A percentile compares a stretch with the other conserved stretches of the same genome.
phyloP scores from a whole-genome alignment of 2,888 invertebrate species.

The Nephrotoma appendiculata region DNA sequence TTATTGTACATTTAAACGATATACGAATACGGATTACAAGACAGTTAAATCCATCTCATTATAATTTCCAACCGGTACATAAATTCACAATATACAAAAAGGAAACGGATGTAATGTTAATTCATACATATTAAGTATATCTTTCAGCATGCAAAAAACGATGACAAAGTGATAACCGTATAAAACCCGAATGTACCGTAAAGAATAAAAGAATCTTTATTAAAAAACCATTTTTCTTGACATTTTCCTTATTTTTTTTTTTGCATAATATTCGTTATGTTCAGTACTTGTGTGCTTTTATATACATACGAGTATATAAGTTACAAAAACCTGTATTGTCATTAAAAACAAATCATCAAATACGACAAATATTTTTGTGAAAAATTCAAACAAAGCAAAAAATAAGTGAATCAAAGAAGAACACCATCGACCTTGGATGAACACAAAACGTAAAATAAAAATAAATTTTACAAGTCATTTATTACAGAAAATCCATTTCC shows the following conservation, averaged over 20 bases:
- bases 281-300: neutral
- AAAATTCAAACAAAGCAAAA: neutral
- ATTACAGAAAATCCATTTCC: neutral
- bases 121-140: neutral
- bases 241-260: neutral
- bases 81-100: neutral
- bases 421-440: neutral
- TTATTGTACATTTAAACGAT: neutral
- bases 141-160: neutral
- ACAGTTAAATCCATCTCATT: neutral
- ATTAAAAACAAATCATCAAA: neutral
- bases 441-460: neutral
- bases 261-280: neutral
- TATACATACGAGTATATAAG: neutral
- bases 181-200: neutral
- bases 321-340: neutral
- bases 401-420: neutral
- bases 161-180: neutral
- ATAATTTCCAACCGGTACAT: neutral
- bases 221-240: neutral
- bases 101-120: neutral
- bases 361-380: neutral
- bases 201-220: neutral
- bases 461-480: neutral
- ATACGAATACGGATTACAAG: neutral